These are phyloP conservation scores for Arctia plantaginis DNA, from an alignment of 2,888 invertebrate species.

Conservation along the genomic window DNA sequence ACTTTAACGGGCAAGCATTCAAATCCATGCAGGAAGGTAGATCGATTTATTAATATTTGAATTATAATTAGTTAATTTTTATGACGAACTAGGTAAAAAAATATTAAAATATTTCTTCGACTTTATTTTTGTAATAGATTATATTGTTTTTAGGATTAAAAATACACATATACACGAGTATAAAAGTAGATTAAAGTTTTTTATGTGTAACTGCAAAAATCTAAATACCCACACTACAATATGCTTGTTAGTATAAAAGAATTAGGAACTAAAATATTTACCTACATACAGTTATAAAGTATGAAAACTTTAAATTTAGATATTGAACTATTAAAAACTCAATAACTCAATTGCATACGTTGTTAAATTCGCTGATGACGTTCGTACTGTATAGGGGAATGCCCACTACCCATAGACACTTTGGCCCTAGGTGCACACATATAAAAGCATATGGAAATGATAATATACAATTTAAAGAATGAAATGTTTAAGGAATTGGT, in stretches of 20 bases:
- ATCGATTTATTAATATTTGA: not conserved
- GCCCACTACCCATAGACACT: no score
- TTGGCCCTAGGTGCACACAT: no score
- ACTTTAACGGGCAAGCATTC: not conserved
- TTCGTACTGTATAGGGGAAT: not conserved
- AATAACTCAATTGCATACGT: no score
- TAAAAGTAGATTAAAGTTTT: not conserved
- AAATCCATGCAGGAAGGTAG: not conserved
- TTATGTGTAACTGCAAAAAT: not conserved
- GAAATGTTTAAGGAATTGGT: no score
- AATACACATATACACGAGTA: not conserved
- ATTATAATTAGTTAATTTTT: not conserved
- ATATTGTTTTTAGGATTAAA: not conserved
- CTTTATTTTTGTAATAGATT: not conserved
- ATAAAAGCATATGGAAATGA: no score
- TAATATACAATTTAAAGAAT: no score
- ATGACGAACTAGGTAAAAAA: not conserved
- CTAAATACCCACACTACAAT: not conserved
- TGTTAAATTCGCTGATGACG: not conserved
- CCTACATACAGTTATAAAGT: not conserved
- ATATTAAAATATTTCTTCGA: no score
- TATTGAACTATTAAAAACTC: no score
- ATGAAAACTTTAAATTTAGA: no score
- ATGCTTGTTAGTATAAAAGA: no score
- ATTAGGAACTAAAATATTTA: not conserved